Percentiles rank a stretch among this genome's conserved stretches.
Conservation (phyloP, 2,113 vertebrate species). For the Odocoileus virginianus region DNA sequence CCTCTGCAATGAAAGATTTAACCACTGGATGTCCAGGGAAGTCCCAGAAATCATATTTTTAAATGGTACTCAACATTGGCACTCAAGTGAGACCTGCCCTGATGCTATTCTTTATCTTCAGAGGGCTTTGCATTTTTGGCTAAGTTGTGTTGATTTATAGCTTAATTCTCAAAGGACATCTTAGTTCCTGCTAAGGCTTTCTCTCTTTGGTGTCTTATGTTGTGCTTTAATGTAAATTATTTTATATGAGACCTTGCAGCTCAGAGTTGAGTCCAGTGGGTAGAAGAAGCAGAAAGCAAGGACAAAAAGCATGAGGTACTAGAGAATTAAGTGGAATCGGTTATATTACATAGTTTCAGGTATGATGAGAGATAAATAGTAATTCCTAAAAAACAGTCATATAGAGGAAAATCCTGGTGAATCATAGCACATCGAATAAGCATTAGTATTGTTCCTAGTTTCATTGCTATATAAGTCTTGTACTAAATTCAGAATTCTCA, state of each 20-base stretch:
- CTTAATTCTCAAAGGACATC: neutral
- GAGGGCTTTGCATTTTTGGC: neutral
- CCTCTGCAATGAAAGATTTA: neutral
- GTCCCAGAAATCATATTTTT: neutral
- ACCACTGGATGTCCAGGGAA: neutral
- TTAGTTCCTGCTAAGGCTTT: neutral
- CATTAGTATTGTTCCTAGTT: neutral
- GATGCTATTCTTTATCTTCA: neutral
- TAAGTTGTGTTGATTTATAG: neutral
- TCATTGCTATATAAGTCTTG: neutral
- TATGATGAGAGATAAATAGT: neutral
- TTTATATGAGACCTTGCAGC: neutral
- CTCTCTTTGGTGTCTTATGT: neutral
- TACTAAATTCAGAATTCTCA: neutral
- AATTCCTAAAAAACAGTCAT: neutral
- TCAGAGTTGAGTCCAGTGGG: neutral
- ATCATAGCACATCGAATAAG: neutral
- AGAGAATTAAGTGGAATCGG: neutral
- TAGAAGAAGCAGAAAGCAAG: neutral
- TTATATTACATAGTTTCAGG: neutral
- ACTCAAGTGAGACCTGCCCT: neutral
- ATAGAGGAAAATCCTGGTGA: neutral
- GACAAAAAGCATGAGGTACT: neutral
- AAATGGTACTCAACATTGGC: no score
- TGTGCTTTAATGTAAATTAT: neutral